Base-by-base conservation (phyloP, 2,888 invertebrate genomes). In the Crioceris asparagi region DNA sequence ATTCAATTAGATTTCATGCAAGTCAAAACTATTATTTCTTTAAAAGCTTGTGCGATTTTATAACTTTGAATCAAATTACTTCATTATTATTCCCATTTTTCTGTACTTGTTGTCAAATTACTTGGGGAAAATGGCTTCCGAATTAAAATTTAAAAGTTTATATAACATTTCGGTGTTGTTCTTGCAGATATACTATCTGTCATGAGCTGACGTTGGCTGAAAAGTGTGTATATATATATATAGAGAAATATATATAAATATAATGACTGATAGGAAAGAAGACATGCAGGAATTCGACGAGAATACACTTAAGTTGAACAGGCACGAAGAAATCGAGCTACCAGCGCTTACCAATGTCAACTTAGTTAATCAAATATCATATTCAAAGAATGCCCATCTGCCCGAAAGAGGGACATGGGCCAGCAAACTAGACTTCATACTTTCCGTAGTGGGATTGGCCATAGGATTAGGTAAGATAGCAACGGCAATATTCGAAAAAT, bases 391-490 rank as follows among this genome's bases (percentile, higher is more conserved):
- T 17, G 42, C 35, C 7, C 66, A 66, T 45, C 54, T 81, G 17
- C 87, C 85, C 0, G 86, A 85, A 49, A 75, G 92, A 65, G 92
- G 90, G 42, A 75, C 83, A 39, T 93, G 92, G 92, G 80, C 75
- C 41, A 85, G 82, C 52, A 91, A 92, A 66, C 67, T 90, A 55
- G 92, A 93, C 66, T 93, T 93, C 67, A 88, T 93, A 56, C 75
- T 93, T 57, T 90, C 90, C 35, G 90, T 91, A 53, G 83, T 93
- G 40, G 92, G 92, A 19, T 72, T 92, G 51, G 91, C 92, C 46
- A 92, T 93, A 52, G 93, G 92, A 17, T 72, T 93, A 43, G 92
- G 93, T n/a, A n/a, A n/a, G n/a, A n/a, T n/a, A n/a, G n/a, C n/a
- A n/a, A n/a, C n/a, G n/a, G n/a, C n/a, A n/a, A n/a, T n/a, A n/a